Evolutionary conservation across 2,888 invertebrate species (phyloP).

Genomic region (Laothoe populi): DNA sequence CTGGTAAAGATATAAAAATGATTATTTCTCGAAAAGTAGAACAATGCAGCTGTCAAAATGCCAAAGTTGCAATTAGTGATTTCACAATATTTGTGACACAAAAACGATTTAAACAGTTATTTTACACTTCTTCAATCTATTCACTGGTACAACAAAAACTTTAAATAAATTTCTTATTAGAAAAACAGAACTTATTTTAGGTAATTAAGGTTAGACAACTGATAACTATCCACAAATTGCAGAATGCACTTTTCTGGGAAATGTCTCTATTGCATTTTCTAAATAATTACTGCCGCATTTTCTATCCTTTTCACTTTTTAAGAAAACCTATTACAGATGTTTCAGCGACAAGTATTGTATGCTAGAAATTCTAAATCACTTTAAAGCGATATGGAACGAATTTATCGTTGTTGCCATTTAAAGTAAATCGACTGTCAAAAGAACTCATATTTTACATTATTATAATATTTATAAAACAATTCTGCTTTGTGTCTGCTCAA

Average conservation of each 20-base stretch:
- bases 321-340: neutral
- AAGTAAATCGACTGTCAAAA: conserved; percentile 6
- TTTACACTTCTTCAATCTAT: conserved; percentile 1
- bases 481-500: too few species aligned
- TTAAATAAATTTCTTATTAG: neutral
- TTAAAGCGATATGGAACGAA: neutral
- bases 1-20: conserved; percentile 28
- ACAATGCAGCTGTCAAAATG: conserved; percentile 50
- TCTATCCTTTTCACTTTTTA: neutral
- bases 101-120: conserved; percentile 27
- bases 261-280: conserved; percentile 34
- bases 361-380: neutral
- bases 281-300: neutral
- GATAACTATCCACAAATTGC: conserved; percentile 39
- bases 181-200: neutral
- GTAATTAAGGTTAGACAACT: conserved; percentile 45
- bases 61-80: conserved; percentile 46
- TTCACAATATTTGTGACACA: conserved; percentile 36
- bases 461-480: too few species aligned
- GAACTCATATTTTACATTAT: neutral
- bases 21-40: conserved; percentile 36
- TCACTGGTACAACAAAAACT: neutral
- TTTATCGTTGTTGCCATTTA: neutral
- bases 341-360: neutral
- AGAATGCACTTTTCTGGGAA: conserved; percentile 42